Evolutionary conservation across 2,888 invertebrate species (phyloP).

Genomic region (Mamestra brassicae): DNA sequence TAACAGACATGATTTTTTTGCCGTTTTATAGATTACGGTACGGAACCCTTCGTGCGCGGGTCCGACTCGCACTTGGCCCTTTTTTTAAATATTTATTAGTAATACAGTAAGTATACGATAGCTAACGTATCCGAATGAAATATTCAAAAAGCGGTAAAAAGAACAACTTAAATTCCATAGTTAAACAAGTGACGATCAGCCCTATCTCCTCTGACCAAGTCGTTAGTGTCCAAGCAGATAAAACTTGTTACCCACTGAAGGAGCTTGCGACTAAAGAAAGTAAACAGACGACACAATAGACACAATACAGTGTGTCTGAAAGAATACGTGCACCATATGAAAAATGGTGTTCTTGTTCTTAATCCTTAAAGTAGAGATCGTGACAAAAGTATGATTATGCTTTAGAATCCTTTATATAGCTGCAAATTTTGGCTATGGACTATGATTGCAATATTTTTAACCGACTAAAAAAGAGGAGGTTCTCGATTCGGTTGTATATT

Average conservation of each 20-base stretch:
- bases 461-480: no score
- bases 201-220: background rate
- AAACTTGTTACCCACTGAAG: background rate
- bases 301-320: slow-evolving; percentile 24
- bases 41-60: no score
- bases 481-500: no score
- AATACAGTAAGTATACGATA: no score
- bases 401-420: background rate
- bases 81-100: no score
- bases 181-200: background rate
- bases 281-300: slow-evolving; percentile 19
- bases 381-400: slow-evolving; percentile 23
- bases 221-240: slow-evolving; percentile 5
- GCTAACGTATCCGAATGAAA: no score
- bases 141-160: no score
- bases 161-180: background rate
- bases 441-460: no score
- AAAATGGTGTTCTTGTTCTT: slow-evolving; percentile 43
- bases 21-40: no score
- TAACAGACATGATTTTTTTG: no score
- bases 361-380: slow-evolving; percentile 48
- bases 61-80: no score
- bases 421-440: no score
- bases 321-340: slow-evolving; percentile 55
- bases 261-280: background rate